Evolutionary conservation across 2,797 vertebrate species (phyloP).

Genomic region (Enteromius radiatus): DNA sequence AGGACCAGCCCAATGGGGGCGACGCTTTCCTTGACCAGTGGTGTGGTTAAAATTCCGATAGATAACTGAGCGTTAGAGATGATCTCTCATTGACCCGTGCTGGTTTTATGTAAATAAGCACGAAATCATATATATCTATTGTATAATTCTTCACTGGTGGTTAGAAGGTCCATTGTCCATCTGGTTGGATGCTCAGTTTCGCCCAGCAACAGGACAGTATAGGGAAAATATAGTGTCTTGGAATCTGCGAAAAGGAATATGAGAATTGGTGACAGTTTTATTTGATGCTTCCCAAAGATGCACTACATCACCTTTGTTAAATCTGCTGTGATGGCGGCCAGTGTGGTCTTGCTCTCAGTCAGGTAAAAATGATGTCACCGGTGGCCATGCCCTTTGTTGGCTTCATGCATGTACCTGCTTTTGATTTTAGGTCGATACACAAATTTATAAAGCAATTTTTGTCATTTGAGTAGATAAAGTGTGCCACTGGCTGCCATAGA

Average conservation of each 20-base stretch:
- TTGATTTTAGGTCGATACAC: conserved; percentile 12
- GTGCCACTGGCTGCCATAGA: neutral
- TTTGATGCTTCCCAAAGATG: neutral
- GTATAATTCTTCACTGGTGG: neutral
- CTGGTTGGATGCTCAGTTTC: conserved; percentile 41
- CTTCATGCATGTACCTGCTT: conserved; percentile 14
- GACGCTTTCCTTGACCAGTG: neutral
- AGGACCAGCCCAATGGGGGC: conserved; percentile 25
- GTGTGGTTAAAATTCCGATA: conserved; percentile 48
- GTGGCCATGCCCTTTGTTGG: conserved; percentile 31
- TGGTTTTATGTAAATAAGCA: neutral
- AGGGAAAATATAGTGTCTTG: neutral
- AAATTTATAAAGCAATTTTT: neutral
- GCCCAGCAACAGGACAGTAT: conserved; percentile 55
- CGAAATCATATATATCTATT: conserved; percentile 1
- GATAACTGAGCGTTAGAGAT: conserved; percentile 16
- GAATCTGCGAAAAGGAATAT: neutral
- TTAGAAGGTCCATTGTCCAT: conserved; percentile 41
- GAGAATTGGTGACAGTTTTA: neutral
- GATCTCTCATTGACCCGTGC: neutral
- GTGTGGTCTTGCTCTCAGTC: conserved; percentile 15
- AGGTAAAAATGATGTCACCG: conserved; percentile 50
- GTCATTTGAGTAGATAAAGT: neutral
- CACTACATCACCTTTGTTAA: conserved; percentile 33
- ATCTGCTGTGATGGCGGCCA: conserved; percentile 24